phyloP scores from a whole-genome alignment of 2,113 vertebrate genomes.

The Hydrochoerus hydrochaeris region DNA sequence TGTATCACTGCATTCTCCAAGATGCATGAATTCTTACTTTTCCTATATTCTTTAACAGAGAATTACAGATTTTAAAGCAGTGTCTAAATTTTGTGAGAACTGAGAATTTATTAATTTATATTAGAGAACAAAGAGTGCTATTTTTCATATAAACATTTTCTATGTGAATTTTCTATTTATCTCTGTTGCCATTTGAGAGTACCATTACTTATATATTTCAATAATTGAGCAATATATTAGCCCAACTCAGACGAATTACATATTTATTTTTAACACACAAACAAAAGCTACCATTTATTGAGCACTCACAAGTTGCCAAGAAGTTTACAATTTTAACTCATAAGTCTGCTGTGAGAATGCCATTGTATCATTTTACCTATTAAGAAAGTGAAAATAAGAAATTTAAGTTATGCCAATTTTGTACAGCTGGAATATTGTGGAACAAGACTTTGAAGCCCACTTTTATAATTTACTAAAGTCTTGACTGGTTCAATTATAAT shows the following conservation, averaged over 20 bases:
- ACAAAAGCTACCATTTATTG: background rate
- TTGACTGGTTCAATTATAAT: background rate
- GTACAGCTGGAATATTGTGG: background rate
- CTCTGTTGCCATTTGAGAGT: background rate
- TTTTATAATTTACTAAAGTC: background rate
- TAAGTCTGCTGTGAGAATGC: background rate
- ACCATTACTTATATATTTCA: background rate
- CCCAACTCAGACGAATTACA: background rate
- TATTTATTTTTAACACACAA: background rate
- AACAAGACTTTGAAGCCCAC: background rate
- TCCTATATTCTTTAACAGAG: background rate
- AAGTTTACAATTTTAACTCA: background rate
- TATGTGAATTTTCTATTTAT: background rate
- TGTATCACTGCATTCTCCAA: background rate
- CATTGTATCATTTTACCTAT: background rate
- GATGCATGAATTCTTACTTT: background rate
- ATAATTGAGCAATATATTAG: background rate
- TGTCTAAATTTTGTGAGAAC: background rate
- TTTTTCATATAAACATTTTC: background rate
- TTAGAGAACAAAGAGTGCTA: background rate
- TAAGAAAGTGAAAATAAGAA: background rate
- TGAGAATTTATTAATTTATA: background rate
- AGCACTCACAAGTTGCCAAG: background rate
- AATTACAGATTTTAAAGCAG: background rate
- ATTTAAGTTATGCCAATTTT: background rate